Evolutionary conservation across 2,888 invertebrate species (phyloP), one percentile per base, ranked within the genome.

Genomic region (Heliconius sara): DNA sequence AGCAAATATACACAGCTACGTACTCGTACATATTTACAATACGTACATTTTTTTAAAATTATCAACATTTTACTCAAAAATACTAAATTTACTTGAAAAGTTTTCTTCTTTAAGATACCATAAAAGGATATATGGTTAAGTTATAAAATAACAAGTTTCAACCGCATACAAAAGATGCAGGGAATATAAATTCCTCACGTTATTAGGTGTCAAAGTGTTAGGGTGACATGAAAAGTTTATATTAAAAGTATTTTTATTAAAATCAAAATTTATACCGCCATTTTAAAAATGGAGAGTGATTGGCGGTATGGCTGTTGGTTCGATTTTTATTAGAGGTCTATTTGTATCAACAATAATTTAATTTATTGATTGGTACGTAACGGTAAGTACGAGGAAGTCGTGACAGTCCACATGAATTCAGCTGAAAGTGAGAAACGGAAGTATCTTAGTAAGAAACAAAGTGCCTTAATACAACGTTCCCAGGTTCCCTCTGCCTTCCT

Each of bases 131-230:
- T 85, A 85, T 84, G 87, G 85, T 84, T 84, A 84, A 78, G 83
- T 84, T 84, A 86, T 87, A 86, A 86, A 88, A 85, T 84, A 85
- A 83, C 85, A 82, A 85, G 85, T 83, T 84, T 82, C 86, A 75
- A 72, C 43, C 77, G 25, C 63, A 83, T 80, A 79, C 80, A 80
- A 79, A 81, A 81, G 82, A 79, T 78, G 82, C 66, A 81, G 80
- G 84, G 82, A 84, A 85, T 85, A 85, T 84, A 85, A 85, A 85
- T 84, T 84, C 85, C 84, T 78, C 77, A 77, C 83, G 80, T 80
- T 79, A 83, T 85, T 83, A 81, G 81, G 83, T 82, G 83, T 82
- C 75, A 74, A 79, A 80, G 34, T 60, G 63, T 63, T 39, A 67
- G 67, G n/a, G 22, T 22, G 34, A 39, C n/a, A n/a, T 39, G 10